Percentiles rank a stretch among this genome's conserved stretches.
Conservation (phyloP, 2,113 vertebrate species). For the Elephantulus edwardii region DNA sequence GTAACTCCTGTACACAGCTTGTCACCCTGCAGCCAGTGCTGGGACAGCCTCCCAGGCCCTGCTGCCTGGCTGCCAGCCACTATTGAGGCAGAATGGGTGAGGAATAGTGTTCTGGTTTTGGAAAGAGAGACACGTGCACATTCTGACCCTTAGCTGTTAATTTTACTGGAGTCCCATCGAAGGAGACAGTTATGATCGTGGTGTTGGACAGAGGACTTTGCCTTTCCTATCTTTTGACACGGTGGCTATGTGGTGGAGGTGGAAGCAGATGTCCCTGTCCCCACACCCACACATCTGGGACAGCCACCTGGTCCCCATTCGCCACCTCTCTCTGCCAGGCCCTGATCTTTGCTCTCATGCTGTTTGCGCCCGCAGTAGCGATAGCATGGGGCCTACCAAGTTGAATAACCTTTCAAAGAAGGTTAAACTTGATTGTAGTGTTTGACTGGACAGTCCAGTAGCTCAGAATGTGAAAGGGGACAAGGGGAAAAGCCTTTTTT, state of each 20-base stretch:
- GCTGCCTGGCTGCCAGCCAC: neutral
- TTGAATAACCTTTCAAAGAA: conserved; percentile 32
- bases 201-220: neutral
- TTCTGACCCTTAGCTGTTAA: neutral
- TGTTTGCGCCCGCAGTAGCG: conserved; percentile 36
- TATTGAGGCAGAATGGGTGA: neutral
- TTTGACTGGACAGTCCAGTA: neutral
- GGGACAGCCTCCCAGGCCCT: neutral
- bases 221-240: neutral
- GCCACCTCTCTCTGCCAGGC: neutral
- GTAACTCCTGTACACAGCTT: neutral
- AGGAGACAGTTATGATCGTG: conserved; percentile 17
- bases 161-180: conserved; percentile 21
- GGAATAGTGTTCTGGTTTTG: neutral
- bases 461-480: neutral
- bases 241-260: neutral
- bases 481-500: neutral
- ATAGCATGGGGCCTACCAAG: conserved; percentile 36
- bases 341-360: conserved; percentile 44
- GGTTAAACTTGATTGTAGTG: conserved; percentile 43
- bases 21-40: neutral
- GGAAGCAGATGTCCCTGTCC: neutral
- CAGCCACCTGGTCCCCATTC: neutral
- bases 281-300: neutral
- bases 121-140: neutral